Base-by-base conservation (phyloP, 2,888 invertebrate genomes). In the Drosophila incognita region DNA sequence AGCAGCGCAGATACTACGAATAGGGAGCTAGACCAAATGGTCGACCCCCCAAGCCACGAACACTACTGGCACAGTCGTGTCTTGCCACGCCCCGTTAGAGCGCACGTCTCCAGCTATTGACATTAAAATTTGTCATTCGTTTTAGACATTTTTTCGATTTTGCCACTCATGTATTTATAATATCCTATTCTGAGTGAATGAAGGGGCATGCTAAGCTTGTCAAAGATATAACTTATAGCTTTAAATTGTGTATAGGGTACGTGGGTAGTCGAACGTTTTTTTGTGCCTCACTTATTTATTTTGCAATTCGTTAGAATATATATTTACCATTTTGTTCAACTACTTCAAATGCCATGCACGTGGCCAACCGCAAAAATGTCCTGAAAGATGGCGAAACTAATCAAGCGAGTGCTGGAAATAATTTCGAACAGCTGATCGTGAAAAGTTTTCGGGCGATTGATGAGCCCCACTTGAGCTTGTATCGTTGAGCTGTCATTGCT, bases 101-200 rank as follows among this genome's bases (percentile, higher is more conserved):
- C 58, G 69, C 87, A 86, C 83, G 89, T 88, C 87, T 79, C 58
- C 40, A 49, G 69, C 77, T 83, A 87, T 87, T 89, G 86, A 83
- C 89, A 87, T 89, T 89, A 85, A 87, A 87, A 89, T 87, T 87
- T 89, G 88, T 89, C 89, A 87, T 89, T 81, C 83, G 66, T 61
- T 81, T 82, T 70, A 51, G 72, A 67, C 57, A 46, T 63, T 79
- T 54, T 70, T 74, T 70, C 70, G 76, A 62, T 74, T 63, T 54
- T 42, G 21, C 40, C 31, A 40, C 52, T 62, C 59, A 64, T 60
- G 51, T 61, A 58, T 76, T 51, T 76, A 61, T 38, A n/a, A 54
- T 76, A 52, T 38, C 33, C 46, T 33, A 8, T 21, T 24, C n/a
- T 18, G 13, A 4, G 11, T 21, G 6, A 0, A 5, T 4, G 13